A percentile compares a stretch with the other conserved stretches of the same genome.
Evolutionary conservation across 2,113 vertebrate genomes (phyloP).

Genomic region (Anser brachyrhynchus): DNA sequence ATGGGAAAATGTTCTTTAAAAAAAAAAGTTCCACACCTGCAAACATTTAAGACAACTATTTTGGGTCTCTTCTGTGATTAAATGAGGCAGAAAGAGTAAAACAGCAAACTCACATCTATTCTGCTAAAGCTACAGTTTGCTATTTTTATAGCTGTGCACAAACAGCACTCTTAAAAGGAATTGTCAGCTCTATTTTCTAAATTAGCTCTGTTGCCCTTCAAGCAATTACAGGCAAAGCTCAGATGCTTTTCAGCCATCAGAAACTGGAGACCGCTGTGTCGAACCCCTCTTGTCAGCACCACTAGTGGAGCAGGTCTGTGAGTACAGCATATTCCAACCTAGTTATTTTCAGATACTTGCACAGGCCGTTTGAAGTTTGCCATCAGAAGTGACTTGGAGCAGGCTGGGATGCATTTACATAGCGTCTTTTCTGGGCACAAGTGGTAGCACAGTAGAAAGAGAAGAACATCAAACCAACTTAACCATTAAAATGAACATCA

Average conservation of each 20-base stretch:
- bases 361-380: not conserved
- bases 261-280: not conserved
- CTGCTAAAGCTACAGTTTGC: not conserved
- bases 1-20: not conserved
- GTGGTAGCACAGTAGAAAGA: no score
- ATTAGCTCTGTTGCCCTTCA: not conserved
- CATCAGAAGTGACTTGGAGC: not conserved
- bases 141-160: not conserved
- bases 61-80: not conserved
- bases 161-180: not conserved
- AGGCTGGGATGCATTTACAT: not conserved
- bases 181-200: not conserved
- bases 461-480: no score
- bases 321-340: no score
- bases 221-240: not conserved
- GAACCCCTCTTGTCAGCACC: not conserved
- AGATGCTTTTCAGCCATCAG: not conserved
- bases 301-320: no score
- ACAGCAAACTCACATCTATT: not conserved
- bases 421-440: no score
- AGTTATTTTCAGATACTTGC: no score
- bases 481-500: no score
- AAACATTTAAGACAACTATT: not conserved
- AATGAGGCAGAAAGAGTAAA: not conserved
- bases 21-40: not conserved